Conservation (phyloP, 2,888 invertebrate genomes). For the Drosophila percnosoma region DNA sequence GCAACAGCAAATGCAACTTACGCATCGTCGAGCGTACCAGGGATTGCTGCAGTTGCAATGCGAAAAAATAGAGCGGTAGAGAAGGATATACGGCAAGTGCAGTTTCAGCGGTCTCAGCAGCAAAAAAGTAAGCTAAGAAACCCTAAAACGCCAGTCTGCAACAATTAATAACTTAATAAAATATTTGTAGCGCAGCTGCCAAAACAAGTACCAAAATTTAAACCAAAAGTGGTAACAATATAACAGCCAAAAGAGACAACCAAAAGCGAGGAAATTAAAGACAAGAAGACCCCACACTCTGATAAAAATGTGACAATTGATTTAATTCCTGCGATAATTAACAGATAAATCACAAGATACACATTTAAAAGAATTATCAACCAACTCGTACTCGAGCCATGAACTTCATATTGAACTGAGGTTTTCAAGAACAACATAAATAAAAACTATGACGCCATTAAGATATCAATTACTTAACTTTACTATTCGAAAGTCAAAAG, state of each 20-base stretch:
- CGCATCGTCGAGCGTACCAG: not conserved
- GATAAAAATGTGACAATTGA: not conserved
- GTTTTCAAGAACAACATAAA: not conserved
- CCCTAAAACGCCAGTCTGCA: not conserved
- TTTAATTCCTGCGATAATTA: too few species aligned
- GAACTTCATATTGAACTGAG: not conserved
- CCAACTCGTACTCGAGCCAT: not conserved
- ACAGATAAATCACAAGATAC: not conserved
- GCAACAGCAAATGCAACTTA: not conserved
- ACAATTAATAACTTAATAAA: not conserved
- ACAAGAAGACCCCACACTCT: too few species aligned
- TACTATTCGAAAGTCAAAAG: not conserved
- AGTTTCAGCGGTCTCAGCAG: not conserved
- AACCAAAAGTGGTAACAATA: not conserved
- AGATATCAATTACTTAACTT: conserved; percentile 14
- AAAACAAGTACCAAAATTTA: not conserved
- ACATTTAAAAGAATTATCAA: not conserved
- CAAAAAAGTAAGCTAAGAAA: conserved; percentile 9
- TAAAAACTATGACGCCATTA: conserved; percentile 21
- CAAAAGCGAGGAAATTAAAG: not conserved
- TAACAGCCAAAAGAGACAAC: not conserved
- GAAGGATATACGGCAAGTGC: not conserved
- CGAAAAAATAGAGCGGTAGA: not conserved
- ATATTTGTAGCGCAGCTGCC: conserved; percentile 3
- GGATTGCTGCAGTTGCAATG: not conserved